Base-by-base conservation (phyloP, 2,888 invertebrate genomes). In the Phymatocera aterrima region DNA sequence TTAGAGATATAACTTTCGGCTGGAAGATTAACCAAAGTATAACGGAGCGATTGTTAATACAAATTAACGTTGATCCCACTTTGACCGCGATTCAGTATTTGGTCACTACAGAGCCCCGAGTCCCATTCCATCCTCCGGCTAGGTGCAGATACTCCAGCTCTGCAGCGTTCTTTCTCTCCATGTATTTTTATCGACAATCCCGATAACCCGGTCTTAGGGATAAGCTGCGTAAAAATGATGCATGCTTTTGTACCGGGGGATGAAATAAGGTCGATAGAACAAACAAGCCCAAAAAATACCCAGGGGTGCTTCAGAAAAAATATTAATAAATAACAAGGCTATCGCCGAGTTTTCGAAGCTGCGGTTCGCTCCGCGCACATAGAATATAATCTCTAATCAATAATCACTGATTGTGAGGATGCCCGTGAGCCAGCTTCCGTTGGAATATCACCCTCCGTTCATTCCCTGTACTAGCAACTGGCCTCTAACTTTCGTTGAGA, bases 1-100 rank as follows among this genome's bases (percentile, higher is more conserved):
- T 21, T 43, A 34, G 46, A 64, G 75, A 79, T 77, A 70, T 70
- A 77, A 78, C 54, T 74, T 79, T 64, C 77, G 57, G 64, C 70
- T 64, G 61, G 34, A 78, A 70, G 78, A 81, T 77, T 79, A 80
- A 77, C 79, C 51, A 75, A 75, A 78, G 80, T 81, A 81, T 81
- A 82, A 81, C 81, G 75, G 48, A 81, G 46, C 60, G 72, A 72
- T 72, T 72, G 72, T 72, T 72, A 72, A 72, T 48, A 72, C 72
- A 34, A 72, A 72, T 72, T 48, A 48, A 72, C 48, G 72, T 72
- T 48, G 34, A 72, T 72, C 68, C 46, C 18, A 37, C 6, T 34
- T 5, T 64, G 37, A 21, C 37, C 34, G 37, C 34, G 37, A 18
- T 64, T 31, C 64, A 18, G 21, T 31, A n/a, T 8, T 64, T 37